These are phyloP conservation scores for Drosophila mimetica DNA, from an alignment of 2,888 invertebrate species.

Conservation along the genomic window DNA sequence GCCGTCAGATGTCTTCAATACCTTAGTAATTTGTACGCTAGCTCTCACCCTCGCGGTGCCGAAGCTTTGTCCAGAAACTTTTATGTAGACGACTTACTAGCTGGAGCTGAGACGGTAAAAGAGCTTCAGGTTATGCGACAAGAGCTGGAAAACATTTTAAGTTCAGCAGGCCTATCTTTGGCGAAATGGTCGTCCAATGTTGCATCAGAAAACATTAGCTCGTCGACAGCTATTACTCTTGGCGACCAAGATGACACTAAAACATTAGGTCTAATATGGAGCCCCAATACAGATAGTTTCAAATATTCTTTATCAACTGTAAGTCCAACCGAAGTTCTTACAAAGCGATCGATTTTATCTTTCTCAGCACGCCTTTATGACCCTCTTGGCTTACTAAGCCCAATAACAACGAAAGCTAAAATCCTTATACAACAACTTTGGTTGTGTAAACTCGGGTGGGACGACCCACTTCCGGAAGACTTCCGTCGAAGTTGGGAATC, in stretches of 20 bases:
- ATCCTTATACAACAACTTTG: background rate
- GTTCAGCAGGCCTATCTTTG: background rate
- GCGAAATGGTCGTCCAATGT: background rate
- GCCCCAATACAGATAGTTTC: background rate
- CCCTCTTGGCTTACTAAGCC: background rate
- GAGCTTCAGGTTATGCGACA: background rate
- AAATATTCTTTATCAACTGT: background rate
- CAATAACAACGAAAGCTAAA: background rate
- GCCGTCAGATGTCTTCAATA: no score
- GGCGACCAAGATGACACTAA: background rate
- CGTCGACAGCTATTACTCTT: background rate
- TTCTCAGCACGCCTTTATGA: background rate
- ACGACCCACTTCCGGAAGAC: no score
- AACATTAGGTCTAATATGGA: background rate
- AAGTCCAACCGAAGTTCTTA: background rate
- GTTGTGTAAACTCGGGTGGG: no score
- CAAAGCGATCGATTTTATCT: background rate
- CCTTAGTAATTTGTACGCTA: no score
- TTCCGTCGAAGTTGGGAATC: background rate
- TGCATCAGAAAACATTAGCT: no score
- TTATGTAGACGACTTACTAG: no score
- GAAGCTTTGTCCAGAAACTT: no score
- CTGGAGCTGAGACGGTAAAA: constrained; percentile 1
- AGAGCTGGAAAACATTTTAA: background rate
- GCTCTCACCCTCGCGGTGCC: no score